Evolutionary conservation across 2,888 invertebrate genomes (phyloP).

Genomic region (Cosmorhoe ocellata): DNA sequence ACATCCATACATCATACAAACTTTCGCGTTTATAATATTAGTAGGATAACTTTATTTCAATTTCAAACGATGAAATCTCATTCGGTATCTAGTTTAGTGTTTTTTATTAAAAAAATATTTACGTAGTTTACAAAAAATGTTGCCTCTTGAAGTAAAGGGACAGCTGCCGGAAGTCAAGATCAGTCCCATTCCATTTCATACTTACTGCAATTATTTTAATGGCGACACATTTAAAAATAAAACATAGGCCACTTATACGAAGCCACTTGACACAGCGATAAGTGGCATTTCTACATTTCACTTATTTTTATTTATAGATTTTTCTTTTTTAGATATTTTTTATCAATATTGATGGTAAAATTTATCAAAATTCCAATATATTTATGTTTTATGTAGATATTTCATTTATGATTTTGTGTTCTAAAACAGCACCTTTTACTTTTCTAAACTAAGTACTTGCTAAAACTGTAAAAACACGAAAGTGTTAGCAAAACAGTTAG

Average conservation of each 20-base stretch:
- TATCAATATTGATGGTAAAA: too few species aligned
- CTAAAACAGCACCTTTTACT: too few species aligned
- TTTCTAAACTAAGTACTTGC: not conserved
- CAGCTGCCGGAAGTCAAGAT: conserved; percentile 43
- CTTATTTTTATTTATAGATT: conserved; percentile 1
- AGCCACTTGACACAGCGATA: conserved; percentile 33
- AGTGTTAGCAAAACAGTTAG: conserved; percentile 33
- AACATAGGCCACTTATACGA: conserved; percentile 21
- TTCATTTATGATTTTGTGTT: too few species aligned
- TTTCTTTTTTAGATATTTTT: not conserved
- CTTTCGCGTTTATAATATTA: too few species aligned
- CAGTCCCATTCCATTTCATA: conserved; percentile 31
- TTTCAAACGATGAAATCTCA: too few species aligned
- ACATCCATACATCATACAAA: too few species aligned
- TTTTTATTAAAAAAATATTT: not conserved
- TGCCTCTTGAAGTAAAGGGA: conserved; percentile 22
- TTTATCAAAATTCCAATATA: too few species aligned
- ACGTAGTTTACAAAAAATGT: conserved; percentile 9
- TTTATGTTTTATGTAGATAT: not conserved
- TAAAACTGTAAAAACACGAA: conserved; percentile 21
- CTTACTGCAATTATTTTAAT: conserved; percentile 40
- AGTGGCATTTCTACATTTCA: conserved; percentile 18
- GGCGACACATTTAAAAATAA: conserved; percentile 46
- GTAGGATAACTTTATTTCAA: too few species aligned
- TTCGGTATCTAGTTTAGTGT: too few species aligned